A percentile compares a stretch with the other conserved stretches of the same genome.
Conservation (phyloP, 2,113 vertebrate species). For the Psilopsiagon aurifrons region DNA sequence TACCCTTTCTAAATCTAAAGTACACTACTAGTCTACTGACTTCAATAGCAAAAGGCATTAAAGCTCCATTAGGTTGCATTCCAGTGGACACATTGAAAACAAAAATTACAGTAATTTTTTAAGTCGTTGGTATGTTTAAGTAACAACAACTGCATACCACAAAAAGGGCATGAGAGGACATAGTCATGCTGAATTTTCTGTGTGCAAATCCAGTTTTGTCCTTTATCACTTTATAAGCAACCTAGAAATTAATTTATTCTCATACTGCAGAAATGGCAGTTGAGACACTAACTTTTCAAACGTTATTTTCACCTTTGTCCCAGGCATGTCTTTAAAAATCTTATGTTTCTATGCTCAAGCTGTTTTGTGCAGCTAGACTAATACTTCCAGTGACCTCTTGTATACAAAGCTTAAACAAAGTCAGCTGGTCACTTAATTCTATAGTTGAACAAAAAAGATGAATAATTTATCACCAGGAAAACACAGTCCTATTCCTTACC, state of each 20-base stretch:
- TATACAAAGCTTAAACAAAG: not conserved
- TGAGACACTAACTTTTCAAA: not conserved
- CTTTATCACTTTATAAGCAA: not conserved
- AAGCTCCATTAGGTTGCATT: not conserved
- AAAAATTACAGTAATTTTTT: not conserved
- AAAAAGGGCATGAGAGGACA: not conserved
- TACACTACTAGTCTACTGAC: not conserved
- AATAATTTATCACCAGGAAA: not conserved
- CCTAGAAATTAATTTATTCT: not conserved
- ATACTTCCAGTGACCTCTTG: not conserved
- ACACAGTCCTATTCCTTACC: not conserved
- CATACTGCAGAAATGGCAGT: not conserved
- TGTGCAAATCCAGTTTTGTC: not conserved
- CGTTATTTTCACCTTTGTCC: not conserved
- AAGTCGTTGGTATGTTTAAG: not conserved
- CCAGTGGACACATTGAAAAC: not conserved
- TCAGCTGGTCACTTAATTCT: not conserved
- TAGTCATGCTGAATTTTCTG: not conserved
- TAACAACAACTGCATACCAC: not conserved
- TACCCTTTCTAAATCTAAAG: not conserved
- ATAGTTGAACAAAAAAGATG: not conserved
- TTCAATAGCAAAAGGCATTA: not conserved
- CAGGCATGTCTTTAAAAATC: not conserved
- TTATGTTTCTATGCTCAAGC: not conserved
- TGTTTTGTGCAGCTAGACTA: not conserved